A percentile compares a stretch with the other conserved stretches of the same genome.
Evolutionary conservation across 2,113 vertebrate genomes (phyloP).

Genomic region (Brachyistius frenatus): DNA sequence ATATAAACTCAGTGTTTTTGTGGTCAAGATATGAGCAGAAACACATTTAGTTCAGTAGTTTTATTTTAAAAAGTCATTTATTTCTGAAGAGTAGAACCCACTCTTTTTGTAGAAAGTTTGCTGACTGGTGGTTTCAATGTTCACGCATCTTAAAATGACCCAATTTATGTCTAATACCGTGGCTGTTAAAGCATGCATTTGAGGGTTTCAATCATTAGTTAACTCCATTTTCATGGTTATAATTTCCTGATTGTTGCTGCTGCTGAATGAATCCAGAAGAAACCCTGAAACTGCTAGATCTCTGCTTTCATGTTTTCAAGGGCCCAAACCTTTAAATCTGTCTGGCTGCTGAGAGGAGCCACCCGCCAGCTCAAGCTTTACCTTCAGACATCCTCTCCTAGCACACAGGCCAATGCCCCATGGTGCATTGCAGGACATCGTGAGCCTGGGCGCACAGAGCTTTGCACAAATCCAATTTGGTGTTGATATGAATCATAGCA

Average conservation of each 20-base stretch:
- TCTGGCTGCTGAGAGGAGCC: conserved; percentile 21
- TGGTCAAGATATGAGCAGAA: no score
- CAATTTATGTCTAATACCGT: no score
- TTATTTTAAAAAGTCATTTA: no score
- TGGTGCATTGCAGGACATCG: conserved; percentile 64
- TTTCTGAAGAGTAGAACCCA: no score
- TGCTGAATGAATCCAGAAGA: conserved; percentile 32
- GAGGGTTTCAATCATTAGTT: no score
- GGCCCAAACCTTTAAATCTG: neutral
- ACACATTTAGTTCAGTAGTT: no score
- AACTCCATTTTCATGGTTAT: neutral
- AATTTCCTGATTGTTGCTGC: conserved; percentile 6
- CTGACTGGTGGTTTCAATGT: no score
- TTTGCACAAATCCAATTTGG: conserved; percentile 68
- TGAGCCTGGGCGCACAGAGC: conserved; percentile 38
- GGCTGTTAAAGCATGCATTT: no score
- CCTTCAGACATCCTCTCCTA: conserved; percentile 41
- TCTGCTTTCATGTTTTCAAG: conserved; percentile 20
- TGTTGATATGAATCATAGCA: conserved; percentile 60
- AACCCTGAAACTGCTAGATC: neutral
- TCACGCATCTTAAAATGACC: no score
- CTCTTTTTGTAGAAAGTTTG: no score
- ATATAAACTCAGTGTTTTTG: no score
- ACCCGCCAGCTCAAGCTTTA: conserved; percentile 30
- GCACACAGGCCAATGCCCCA: conserved; percentile 47